Percentiles rank a stretch among this genome's conserved stretches.
Evolutionary conservation across 2,888 invertebrate genomes (phyloP).

Genomic region (Zygaena filipendulae): DNA sequence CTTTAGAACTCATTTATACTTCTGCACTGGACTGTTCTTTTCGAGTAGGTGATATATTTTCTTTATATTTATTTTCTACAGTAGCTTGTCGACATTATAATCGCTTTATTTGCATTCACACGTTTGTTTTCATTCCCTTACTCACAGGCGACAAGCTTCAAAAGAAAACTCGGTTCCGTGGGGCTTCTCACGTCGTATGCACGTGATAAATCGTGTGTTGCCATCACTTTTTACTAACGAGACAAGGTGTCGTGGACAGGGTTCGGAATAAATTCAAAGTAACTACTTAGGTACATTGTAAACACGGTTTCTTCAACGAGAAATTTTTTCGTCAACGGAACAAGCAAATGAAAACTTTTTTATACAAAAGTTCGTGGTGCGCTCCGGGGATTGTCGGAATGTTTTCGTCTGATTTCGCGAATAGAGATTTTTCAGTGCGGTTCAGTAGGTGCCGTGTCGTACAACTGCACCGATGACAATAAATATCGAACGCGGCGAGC

Average conservation of each 20-base stretch:
- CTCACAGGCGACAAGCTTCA: conserved; percentile 32
- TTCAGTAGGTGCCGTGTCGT: conserved; percentile 65
- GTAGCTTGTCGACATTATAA: too few relatives aligned
- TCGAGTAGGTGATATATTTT: too few relatives aligned
- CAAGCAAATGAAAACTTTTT: conserved; percentile 25
- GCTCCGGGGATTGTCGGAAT: conserved; percentile 38
- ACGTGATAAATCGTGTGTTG: conserved; percentile 57
- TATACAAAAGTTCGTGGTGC: conserved; percentile 33
- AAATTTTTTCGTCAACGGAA: conserved; percentile 11
- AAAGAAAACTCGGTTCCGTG: conserved; percentile 35
- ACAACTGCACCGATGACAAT: conserved; percentile 68
- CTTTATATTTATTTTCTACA: too few relatives aligned
- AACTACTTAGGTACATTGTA: neutral
- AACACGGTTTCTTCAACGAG: conserved; percentile 2
- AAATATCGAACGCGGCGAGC: conserved; percentile 65
- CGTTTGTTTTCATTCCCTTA: conserved; percentile 39
- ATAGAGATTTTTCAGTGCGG: conserved; percentile 62
- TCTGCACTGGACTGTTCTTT: too few relatives aligned
- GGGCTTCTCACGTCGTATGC: conserved; percentile 40
- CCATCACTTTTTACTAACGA: conserved; percentile 63
- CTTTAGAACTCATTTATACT: too few relatives aligned
- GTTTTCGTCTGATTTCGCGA: conserved; percentile 55
- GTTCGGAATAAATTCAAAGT: too few relatives aligned
- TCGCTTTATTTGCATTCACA: conserved; percentile 21
- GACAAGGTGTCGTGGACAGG: conserved; percentile 56